Evolutionary conservation across 2,113 vertebrate genomes (phyloP), one percentile per base, ranked within the genome.

Genomic region (Nycticebus coucang): DNA sequence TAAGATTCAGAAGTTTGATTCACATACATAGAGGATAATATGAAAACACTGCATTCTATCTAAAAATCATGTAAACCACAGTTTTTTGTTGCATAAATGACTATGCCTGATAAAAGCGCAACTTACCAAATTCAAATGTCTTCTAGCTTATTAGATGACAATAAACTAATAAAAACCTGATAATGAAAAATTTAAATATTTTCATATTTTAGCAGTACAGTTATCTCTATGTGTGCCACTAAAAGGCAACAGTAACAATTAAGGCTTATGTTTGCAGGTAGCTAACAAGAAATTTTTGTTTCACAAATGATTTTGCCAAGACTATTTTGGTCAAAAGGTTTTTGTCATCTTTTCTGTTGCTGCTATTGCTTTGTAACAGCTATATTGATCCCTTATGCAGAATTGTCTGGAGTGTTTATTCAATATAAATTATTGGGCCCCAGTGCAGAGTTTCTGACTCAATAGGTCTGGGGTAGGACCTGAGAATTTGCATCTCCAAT

Each of bases 211-310:
- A 64, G 71, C 0, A 21, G 81, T 8, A 0, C 35, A 71, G 24
- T 96, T 98, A 6, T 98, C 98, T 55, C 30, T 4, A 4, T 5
- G 26, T 22, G 37, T 21, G 33, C 30, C 33, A 62, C 1, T 74
- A 91, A 68, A 74, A 68, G 3, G 0, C 50, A 92, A 15, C 79
- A 12, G 8, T 17, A 89, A 45, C 3, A 72, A 9, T 3, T 55
- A 1, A 81, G 85, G 22, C 1, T 81, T 50, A 57, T 50, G 68
- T 74, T 82, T 88, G 0, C 26, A 86, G 9, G 4, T 59, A 59
- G 57, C 8, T 30, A 84, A 1, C 1, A 0, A 68, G 75, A n/a
- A 89, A 71, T 1, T 15, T 95, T 69, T 62, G 24, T 69, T 41
- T 14, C 22, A 13, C 45, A 3, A 4, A 81, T 45, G 71, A 97